Evolutionary conservation across 2,888 invertebrate species (phyloP).

Genomic region (Leptura quadrifasciata): DNA sequence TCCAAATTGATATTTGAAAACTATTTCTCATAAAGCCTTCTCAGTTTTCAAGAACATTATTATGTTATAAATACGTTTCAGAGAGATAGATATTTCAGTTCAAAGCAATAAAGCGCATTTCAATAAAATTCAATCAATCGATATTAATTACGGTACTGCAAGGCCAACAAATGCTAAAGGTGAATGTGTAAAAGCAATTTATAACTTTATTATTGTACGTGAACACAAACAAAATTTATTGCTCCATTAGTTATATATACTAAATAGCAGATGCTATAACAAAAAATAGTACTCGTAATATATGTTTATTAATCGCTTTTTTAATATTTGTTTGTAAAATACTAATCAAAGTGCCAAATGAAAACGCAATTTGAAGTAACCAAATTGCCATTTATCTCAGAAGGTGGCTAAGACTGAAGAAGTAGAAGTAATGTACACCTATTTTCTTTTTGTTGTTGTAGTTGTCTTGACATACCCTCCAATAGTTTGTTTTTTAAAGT

Average conservation of each 20-base stretch:
- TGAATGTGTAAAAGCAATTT: conserved; percentile 27
- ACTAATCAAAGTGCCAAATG: no score
- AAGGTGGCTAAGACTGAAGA: no score
- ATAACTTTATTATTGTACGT: conserved; percentile 12
- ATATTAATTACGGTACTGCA: conserved; percentile 7
- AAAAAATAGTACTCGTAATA: no score
- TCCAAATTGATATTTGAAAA: no score
- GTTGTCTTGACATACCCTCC: no score
- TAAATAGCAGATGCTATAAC: not conserved
- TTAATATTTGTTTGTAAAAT: no score
- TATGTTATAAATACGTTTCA: not conserved
- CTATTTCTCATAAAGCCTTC: not conserved
- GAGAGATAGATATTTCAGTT: not conserved
- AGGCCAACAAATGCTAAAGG: conserved; percentile 19
- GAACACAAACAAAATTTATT: conserved; percentile 10
- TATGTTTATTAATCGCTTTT: no score
- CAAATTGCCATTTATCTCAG: no score
- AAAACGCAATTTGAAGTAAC: no score
- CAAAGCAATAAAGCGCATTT: not conserved
- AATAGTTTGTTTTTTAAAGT: no score
- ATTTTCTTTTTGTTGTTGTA: no score
- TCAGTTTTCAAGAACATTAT: not conserved
- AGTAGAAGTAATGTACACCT: no score
- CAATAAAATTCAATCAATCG: conserved; percentile 13
- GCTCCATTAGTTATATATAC: not conserved